A percentile compares a stretch with the other conserved stretches of the same genome.
phyloP scores from a whole-genome alignment of 1,140 invertebrate species.

The Camponotus floridanus region DNA sequence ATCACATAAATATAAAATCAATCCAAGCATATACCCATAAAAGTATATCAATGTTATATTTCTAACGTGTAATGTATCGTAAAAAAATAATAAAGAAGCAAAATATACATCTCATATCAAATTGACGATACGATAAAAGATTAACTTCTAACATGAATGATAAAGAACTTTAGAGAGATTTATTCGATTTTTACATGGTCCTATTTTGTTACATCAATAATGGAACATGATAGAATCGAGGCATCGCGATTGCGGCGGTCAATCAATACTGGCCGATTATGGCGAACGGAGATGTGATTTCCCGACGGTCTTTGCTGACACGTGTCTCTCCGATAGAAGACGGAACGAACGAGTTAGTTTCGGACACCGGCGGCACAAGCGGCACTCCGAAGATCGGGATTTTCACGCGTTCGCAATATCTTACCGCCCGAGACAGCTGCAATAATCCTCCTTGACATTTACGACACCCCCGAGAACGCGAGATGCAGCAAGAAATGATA shows the following conservation, averaged over 20 bases:
- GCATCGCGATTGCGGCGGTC: slow-evolving; percentile 63
- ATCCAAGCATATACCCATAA: not conserved
- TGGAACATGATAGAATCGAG: slow-evolving; percentile 21
- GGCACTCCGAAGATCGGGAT: slow-evolving; percentile 38
- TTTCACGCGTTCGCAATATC: slow-evolving; percentile 55
- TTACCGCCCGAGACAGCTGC: slow-evolving; percentile 49
- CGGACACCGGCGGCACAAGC: not conserved
- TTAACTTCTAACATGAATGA: not conserved
- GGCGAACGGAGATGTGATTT: slow-evolving; percentile 62
- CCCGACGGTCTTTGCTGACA: slow-evolving; percentile 25
- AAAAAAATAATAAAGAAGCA: not conserved
- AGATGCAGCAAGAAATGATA: slow-evolving; percentile 47
- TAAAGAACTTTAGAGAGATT: not conserved
- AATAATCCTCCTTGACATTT: slow-evolving; percentile 56
- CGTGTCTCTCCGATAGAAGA: slow-evolving; percentile 28
- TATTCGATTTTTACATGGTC: not conserved
- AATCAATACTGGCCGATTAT: slow-evolving; percentile 72
- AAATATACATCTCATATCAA: not conserved
- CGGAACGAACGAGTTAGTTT: slow-evolving; percentile 36
- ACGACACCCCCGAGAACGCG: slow-evolving; percentile 43
- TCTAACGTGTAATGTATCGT: not conserved
- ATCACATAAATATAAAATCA: not conserved
- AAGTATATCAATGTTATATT: not conserved
- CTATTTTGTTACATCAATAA: not conserved
- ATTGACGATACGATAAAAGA: not conserved